These are phyloP conservation scores for Drosophila mauritiana DNA, from an alignment of 1,140 invertebrate genomes.

Conservation along the genomic window DNA sequence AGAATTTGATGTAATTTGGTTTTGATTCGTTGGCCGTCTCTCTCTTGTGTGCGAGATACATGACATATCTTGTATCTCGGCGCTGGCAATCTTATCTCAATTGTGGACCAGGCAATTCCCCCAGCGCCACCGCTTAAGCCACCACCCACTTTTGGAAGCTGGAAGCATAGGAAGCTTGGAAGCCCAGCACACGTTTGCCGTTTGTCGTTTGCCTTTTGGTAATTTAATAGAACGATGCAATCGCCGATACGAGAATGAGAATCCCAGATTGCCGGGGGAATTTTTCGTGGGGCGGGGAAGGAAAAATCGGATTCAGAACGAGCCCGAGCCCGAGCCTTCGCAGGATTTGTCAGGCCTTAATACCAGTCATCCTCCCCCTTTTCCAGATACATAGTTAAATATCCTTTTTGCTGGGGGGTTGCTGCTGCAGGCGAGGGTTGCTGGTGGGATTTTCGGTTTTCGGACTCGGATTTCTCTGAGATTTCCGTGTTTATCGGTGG, in stretches of 20 bases:
- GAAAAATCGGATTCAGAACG: conserved; percentile 38
- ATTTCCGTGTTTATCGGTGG: conserved; percentile 61
- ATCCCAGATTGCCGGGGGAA: conserved; percentile 51
- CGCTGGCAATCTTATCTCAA: conserved; percentile 79
- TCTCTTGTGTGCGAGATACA: conserved; percentile 68
- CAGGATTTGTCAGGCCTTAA: conserved; percentile 72
- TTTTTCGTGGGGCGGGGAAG: conserved; percentile 1
- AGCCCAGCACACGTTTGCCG: conserved; percentile 55
- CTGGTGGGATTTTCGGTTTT: conserved; percentile 41
- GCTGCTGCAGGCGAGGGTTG: conserved; percentile 58
- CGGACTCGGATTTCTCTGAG: conserved; percentile 10
- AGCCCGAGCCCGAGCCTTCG: conserved; percentile 53
- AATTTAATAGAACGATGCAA: conserved; percentile 82
- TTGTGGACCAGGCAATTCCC: conserved; percentile 74
- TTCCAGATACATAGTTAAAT: neutral
- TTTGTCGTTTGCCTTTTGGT: conserved; percentile 77
- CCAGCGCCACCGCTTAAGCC: conserved; percentile 34
- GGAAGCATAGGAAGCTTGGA: no score
- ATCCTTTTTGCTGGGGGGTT: conserved; percentile 34
- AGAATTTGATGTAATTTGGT: conserved; percentile 77
- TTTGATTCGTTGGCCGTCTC: conserved; percentile 48
- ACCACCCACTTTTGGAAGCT: conserved; percentile 29
- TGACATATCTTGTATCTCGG: conserved; percentile 81
- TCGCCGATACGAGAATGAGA: conserved; percentile 70
- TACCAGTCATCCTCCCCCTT: conserved; percentile 32